These are phyloP conservation scores for Rhingia campestris DNA, from an alignment of 2,888 invertebrate species.

Conservation along the genomic window DNA sequence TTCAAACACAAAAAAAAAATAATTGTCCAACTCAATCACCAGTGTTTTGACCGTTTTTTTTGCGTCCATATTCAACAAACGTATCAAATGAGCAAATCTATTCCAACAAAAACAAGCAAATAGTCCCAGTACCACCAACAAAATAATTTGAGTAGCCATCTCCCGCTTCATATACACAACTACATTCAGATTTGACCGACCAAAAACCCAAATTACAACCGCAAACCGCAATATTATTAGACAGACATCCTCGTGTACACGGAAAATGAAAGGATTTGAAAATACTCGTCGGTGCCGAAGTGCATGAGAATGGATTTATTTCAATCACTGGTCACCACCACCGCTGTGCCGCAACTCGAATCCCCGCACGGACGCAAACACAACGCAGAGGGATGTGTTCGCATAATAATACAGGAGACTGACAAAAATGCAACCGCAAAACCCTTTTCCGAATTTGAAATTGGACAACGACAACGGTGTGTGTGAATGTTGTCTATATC, in stretches of 20 bases:
- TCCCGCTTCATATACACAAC: neutral
- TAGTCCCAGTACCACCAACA: neutral
- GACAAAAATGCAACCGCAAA: constrained; percentile 68
- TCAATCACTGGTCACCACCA: constrained; percentile 62
- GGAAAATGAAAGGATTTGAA: constrained; percentile 66
- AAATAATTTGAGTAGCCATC: neutral
- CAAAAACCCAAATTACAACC: constrained; percentile 70
- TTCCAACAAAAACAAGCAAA: constrained; percentile 21
- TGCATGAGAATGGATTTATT: constrained; percentile 69
- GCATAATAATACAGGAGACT: constrained; percentile 48
- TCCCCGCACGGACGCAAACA: constrained; percentile 24
- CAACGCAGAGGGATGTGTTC: constrained; percentile 28
- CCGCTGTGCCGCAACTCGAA: constrained; percentile 11
- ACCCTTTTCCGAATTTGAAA: constrained; percentile 33
- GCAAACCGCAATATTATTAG: constrained; percentile 73
- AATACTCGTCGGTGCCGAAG: constrained; percentile 21
- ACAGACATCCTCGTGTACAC: constrained; percentile 40
- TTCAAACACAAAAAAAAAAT: constrained; percentile 12
- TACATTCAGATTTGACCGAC: neutral
- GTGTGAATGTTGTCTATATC: constrained; percentile 10
- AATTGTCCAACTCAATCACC: constrained; percentile 58
- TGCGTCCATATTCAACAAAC: constrained; percentile 23
- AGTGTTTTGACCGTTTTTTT: constrained; percentile 6
- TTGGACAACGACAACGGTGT: neutral
- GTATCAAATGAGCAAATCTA: constrained; percentile 59